These are phyloP conservation scores for Xiphophorus couchianus DNA, from an alignment of 2,113 vertebrate genomes.

Conservation along the genomic window DNA sequence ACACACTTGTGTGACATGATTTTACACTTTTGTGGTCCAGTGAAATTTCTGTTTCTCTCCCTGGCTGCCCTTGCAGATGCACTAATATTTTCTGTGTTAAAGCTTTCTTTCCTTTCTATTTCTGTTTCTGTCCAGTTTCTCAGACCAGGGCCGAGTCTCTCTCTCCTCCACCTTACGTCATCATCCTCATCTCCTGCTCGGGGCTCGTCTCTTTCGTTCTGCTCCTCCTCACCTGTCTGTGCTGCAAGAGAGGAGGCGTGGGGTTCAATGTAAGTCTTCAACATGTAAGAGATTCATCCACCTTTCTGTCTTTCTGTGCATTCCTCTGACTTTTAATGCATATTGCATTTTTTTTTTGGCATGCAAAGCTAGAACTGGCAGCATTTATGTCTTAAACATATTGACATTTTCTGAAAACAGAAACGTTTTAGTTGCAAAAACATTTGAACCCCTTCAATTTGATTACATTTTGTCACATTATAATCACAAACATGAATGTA, in stretches of 20 bases:
- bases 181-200: slow-evolving; percentile 93
- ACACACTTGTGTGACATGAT: slow-evolving; percentile 58
- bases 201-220: slow-evolving; percentile 91
- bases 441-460: not conserved
- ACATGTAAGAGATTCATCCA: slow-evolving; percentile 69
- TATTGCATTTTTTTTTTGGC: too few relatives aligned
- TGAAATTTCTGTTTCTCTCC: slow-evolving; percentile 59
- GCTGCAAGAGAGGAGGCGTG: slow-evolving; percentile 90
- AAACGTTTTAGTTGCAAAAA: not conserved
- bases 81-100: slow-evolving; percentile 22
- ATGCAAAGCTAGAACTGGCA: not conserved
- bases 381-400: slow-evolving; percentile 33
- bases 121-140: slow-evolving; percentile 69
- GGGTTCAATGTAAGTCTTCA: slow-evolving; percentile 90
- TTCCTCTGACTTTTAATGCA: not conserved
- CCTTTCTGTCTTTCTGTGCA: slow-evolving; percentile 48
- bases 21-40: slow-evolving; percentile 58
- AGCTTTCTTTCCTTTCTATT: slow-evolving; percentile 26
- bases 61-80: slow-evolving; percentile 24
- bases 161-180: slow-evolving; percentile 90
- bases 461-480: not conserved
- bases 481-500: not conserved
- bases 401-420: slow-evolving; percentile 15
- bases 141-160: slow-evolving; percentile 82
- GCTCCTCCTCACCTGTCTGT: slow-evolving; percentile 92